Evolutionary conservation across 2,113 vertebrate genomes (phyloP).

Genomic region (Eretmodus cyanostictus): DNA sequence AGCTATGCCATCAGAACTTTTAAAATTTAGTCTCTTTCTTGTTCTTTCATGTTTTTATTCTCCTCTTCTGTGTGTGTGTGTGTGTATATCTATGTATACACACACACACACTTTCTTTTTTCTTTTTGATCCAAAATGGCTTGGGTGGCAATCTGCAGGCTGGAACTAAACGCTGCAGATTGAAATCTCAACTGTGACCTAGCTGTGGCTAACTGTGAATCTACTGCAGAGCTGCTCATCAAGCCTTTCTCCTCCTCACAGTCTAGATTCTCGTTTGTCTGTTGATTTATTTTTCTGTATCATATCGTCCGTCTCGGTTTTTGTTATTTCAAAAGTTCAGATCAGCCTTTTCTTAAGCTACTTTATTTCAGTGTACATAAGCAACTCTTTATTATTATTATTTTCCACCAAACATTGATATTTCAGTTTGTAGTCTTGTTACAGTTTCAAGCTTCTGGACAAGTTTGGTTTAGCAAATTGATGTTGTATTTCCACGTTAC

Average conservation of each 20-base stretch:
- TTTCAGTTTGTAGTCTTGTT: slow-evolving; percentile 20
- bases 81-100: neutral
- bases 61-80: slow-evolving; percentile 13
- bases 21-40: slow-evolving; percentile 23
- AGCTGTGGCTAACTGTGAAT: slow-evolving; percentile 78
- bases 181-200: slow-evolving; percentile 77
- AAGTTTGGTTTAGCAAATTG: slow-evolving; percentile 12
- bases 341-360: slow-evolving; percentile 61
- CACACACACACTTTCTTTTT: neutral
- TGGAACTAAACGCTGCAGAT: slow-evolving; percentile 72
- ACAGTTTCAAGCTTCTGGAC: slow-evolving; percentile 21
- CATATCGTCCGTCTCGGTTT: slow-evolving; percentile 4
- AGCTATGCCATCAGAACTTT: slow-evolving; percentile 68
- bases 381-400: neutral
- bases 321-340: slow-evolving; percentile 33
- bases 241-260: slow-evolving; percentile 51
- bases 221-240: slow-evolving; percentile 71
- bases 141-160: slow-evolving; percentile 64
- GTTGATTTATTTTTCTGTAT: slow-evolving; percentile 22
- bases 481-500: slow-evolving; percentile 35
- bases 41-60: neutral
- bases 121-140: slow-evolving; percentile 51
- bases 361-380: slow-evolving; percentile 44
- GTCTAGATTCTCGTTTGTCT: slow-evolving; percentile 24
- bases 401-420: slow-evolving; percentile 24